These are phyloP conservation scores for Poeciliopsis turneri DNA, from an alignment of 2,797 vertebrate genomes.

Conservation along the genomic window DNA sequence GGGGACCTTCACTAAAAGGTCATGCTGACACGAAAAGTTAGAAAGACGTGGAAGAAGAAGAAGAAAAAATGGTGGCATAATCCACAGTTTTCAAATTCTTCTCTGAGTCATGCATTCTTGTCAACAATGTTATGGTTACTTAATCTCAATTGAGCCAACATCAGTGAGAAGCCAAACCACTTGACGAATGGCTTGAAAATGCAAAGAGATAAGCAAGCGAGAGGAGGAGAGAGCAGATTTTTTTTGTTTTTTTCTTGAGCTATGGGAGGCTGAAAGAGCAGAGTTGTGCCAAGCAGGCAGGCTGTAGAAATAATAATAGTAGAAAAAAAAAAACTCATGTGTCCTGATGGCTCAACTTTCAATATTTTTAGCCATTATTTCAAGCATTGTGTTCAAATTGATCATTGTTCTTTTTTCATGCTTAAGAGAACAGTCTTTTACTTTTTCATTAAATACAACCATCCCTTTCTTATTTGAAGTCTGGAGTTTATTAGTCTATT, in stretches of 20 bases:
- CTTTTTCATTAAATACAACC: constrained; percentile 19
- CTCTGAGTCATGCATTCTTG: constrained; percentile 50
- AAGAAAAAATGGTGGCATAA: neutral
- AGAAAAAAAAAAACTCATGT: constrained; percentile 33
- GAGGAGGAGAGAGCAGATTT: constrained; percentile 10
- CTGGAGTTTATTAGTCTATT: constrained; percentile 25
- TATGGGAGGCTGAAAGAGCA: constrained; percentile 52
- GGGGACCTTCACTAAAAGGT: constrained; percentile 10
- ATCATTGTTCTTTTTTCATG: constrained; percentile 18
- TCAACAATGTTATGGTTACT: constrained; percentile 68
- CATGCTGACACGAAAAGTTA: constrained; percentile 6
- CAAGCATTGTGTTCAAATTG: constrained; percentile 20
- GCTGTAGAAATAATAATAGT: constrained; percentile 39
- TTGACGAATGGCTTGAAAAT: constrained; percentile 61
- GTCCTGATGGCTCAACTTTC: constrained; percentile 9
- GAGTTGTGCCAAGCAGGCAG: constrained; percentile 61
- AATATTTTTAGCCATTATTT: constrained; percentile 40
- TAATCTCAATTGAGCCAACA: constrained; percentile 64
- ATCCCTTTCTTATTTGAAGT: constrained; percentile 1
- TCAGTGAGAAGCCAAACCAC: constrained; percentile 62
- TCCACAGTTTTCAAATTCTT: constrained; percentile 43
- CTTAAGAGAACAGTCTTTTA: constrained; percentile 19
- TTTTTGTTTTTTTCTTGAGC: constrained; percentile 31
- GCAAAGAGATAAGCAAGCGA: constrained; percentile 53
- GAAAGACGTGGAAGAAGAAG: neutral